Evolutionary conservation across 2,888 invertebrate species (phyloP), one percentile per base, ranked within the genome.

Genomic region (Copidosoma aretas): DNA sequence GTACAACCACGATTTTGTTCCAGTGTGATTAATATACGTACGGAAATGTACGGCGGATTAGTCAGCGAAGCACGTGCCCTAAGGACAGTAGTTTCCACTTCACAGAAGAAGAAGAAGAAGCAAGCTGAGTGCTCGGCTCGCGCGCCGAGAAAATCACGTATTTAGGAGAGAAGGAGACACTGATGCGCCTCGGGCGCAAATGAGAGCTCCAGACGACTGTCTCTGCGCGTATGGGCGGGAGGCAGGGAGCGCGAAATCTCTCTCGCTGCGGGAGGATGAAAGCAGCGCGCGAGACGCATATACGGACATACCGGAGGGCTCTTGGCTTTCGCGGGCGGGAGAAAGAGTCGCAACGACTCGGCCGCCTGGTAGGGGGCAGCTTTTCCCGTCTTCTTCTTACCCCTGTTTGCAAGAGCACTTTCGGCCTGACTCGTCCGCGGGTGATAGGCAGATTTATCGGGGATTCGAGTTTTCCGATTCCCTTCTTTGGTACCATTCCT

Each of bases 41-140:
- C 17, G 21, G 21, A 19, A 53, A 53, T 21, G 52, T 53, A 21
- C 54, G 15, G 15, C 1, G 80, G 81, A 81, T 81, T 81, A 81
- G 78, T 76, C 68, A 39, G 43, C 51, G 67, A 70, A 72, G 73
- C 75, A 74, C 75, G 74, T 79, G 75, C 75, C 78, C 77, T 72
- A 75, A 71, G 78, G 80, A 81, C 81, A 81, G 75, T 75, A 76
- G 77, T 81, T 80, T 81, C 78, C 79, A 81, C 81, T 81, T 78
- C 17, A 32, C 32, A 8, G 8, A 32, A 32, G 32, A 32, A 32
- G 32, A 5, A 32, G 32, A 32, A 32, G 32, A 14, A 46, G 43
- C 43, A 14, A 3, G 58, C 75, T 32, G 3, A 32, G 32, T 32
- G 32, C 78, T 46, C 43, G 17, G 43, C 12, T 17, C 17, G 56